A percentile compares a stretch with the other conserved stretches of the same genome.
phyloP scores from a whole-genome alignment of 1,140 invertebrate species.

The Drepana arcuata region DNA sequence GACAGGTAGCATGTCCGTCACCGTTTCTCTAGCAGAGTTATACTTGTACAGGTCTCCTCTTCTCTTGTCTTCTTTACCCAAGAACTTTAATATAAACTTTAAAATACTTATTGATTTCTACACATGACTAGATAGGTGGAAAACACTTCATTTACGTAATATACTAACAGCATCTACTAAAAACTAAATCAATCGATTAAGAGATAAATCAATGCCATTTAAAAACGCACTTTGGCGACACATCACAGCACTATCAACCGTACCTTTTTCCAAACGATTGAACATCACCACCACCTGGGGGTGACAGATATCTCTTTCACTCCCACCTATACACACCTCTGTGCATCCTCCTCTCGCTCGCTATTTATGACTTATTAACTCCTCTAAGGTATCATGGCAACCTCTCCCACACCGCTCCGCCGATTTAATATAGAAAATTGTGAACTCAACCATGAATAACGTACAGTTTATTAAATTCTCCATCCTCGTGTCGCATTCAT shows the following conservation, averaged over 20 bases:
- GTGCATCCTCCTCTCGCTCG: constrained; percentile 32
- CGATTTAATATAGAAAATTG: constrained; percentile 70
- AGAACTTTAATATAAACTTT: too few species aligned
- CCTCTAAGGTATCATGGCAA: constrained; percentile 67
- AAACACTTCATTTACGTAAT: too few species aligned
- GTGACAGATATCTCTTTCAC: constrained; percentile 26
- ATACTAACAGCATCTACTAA: too few species aligned
- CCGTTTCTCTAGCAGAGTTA: too few species aligned
- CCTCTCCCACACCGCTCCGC: constrained; percentile 42
- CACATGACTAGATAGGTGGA: too few species aligned
- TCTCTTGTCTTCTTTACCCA: too few species aligned
- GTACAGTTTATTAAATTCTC: constrained; percentile 63
- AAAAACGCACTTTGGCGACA: constrained; percentile 41
- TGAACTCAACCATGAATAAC: constrained; percentile 52
- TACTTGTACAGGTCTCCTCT: too few species aligned
- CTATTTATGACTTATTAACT: constrained; percentile 71
- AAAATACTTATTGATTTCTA: too few species aligned
- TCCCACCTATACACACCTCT: constrained; percentile 12
- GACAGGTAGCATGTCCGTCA: too few species aligned
- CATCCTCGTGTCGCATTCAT: too few species aligned
- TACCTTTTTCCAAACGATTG: constrained; percentile 67
- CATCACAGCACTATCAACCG: constrained; percentile 45
- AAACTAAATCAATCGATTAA: too few species aligned
- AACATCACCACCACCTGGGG: constrained; percentile 51
- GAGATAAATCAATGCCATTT: constrained; percentile 15